phyloP scores from a whole-genome alignment of 2,888 invertebrate genomes.

The Myathropa florea region DNA sequence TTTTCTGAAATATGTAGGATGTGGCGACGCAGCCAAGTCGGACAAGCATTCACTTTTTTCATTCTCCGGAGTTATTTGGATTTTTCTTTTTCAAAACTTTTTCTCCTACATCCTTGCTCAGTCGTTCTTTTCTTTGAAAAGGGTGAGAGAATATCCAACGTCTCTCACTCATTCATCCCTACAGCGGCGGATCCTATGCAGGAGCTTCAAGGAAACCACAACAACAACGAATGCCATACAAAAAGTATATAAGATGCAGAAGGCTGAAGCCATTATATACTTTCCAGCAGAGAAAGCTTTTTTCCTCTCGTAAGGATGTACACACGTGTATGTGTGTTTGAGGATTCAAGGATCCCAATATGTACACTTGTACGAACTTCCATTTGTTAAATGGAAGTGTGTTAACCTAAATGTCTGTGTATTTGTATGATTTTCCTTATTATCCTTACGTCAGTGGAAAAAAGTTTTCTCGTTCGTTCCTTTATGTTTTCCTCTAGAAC shows the following conservation, averaged over 20 bases:
- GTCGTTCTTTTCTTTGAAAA: conserved; percentile 10
- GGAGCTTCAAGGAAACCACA: conserved; percentile 50
- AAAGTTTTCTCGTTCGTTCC: conserved; percentile 31
- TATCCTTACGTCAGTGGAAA: conserved; percentile 46
- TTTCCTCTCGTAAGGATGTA: conserved; percentile 33
- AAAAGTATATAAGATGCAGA: conserved; percentile 58
- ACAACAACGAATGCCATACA: conserved; percentile 14
- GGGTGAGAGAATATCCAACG: conserved; percentile 8
- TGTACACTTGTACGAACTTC: too few species aligned
- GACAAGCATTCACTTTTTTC: conserved; percentile 31
- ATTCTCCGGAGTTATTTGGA: conserved; percentile 27
- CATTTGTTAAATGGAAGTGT: conserved; percentile 43
- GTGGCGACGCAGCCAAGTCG: conserved; percentile 64
- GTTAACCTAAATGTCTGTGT: conserved; percentile 22
- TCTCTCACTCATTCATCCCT: conserved; percentile 22
- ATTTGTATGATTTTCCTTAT: conserved; percentile 50
- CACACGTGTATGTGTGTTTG: conserved; percentile 28
- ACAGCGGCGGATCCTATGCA: conserved; percentile 56
- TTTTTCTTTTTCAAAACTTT: conserved; percentile 35
- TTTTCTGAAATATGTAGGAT: conserved; percentile 56
- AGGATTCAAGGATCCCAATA: conserved; percentile 53
- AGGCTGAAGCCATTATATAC: conserved; percentile 58
- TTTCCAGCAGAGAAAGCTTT: conserved; percentile 50
- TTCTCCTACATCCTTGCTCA: conserved; percentile 36
- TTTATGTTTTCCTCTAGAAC: conserved; percentile 36